These are phyloP conservation scores for Camponotus floridanus DNA, from an alignment of 1,140 invertebrate species.

Conservation along the genomic window DNA sequence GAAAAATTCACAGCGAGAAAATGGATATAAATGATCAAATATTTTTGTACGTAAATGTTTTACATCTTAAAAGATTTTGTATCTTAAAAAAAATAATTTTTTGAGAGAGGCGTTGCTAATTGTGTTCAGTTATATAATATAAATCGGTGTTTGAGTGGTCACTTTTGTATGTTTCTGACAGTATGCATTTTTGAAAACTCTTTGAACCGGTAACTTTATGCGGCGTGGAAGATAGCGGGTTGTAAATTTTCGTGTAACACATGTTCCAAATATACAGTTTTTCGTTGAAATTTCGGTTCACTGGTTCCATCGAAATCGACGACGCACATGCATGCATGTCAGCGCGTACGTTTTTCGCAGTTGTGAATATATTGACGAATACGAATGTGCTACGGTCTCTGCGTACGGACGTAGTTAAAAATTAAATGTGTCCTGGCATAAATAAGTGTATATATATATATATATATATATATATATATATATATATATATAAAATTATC, in stretches of 20 bases:
- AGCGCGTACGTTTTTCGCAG: conserved; percentile 58
- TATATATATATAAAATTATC: too few relatives aligned
- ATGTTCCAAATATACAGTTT: conserved; percentile 58
- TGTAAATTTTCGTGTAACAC: conserved; percentile 59
- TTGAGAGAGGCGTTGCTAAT: not conserved
- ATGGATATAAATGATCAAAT: not conserved
- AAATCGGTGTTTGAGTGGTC: conserved; percentile 26
- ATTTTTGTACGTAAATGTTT: not conserved
- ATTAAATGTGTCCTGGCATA: conserved; percentile 34
- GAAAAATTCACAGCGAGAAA: not conserved
- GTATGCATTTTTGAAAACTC: conserved; percentile 21
- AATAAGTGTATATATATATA: not conserved
- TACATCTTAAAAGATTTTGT: not conserved
- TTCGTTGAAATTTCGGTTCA: conserved; percentile 59
- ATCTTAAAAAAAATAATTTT: not conserved
- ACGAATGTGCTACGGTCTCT: conserved; percentile 54
- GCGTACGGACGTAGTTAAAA: conserved; percentile 15
- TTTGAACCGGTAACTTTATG: conserved; percentile 45
- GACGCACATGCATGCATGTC: conserved; percentile 58
- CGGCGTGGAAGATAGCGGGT: conserved; percentile 47
- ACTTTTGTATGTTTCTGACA: conserved; percentile 24
- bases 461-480: too few relatives aligned
- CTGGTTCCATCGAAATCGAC: conserved; percentile 54
- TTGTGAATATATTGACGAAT: conserved; percentile 59
- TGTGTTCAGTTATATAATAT: not conserved